These are phyloP conservation scores for Ganaspis sp. DNA, from an alignment of 1,140 invertebrate genomes.

Conservation along the genomic window DNA sequence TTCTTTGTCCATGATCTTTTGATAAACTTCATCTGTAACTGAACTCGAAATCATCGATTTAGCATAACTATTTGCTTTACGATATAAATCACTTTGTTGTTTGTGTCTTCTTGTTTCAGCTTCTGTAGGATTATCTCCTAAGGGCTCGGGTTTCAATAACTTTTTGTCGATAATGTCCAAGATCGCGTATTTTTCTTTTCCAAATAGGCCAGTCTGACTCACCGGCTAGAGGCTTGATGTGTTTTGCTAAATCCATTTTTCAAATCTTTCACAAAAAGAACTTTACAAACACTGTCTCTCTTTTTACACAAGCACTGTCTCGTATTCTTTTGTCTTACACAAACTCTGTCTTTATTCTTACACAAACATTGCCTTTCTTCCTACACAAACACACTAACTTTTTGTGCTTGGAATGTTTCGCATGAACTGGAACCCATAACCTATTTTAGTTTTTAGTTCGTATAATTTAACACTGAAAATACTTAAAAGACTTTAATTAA, in stretches of 20 bases:
- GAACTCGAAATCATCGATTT: constrained; percentile 53
- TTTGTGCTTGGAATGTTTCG: neutral
- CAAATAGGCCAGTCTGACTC: neutral
- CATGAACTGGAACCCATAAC: too few species aligned
- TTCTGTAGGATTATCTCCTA: constrained; percentile 40
- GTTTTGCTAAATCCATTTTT: constrained; percentile 8
- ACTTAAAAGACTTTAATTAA: too few species aligned
- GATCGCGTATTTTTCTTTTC: constrained; percentile 9
- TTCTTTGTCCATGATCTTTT: constrained; percentile 60
- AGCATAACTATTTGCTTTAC: constrained; percentile 54
- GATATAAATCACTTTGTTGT: constrained; percentile 48
- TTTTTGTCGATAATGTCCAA: constrained; percentile 54
- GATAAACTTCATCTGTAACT: constrained; percentile 55
- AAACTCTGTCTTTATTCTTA: neutral
- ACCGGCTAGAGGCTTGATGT: neutral
- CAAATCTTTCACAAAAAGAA: neutral
- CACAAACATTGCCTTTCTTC: too few species aligned
- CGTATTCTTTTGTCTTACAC: too few species aligned
- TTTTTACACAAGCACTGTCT: neutral
- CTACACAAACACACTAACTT: neutral
- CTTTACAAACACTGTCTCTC: neutral
- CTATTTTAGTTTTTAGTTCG: too few species aligned
- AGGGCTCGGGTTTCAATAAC: constrained; percentile 47
- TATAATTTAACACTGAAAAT: too few species aligned
- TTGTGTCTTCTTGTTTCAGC: constrained; percentile 45